phyloP scores from a whole-genome alignment of 2,888 invertebrate genomes.

The Endotricha flammealis region DNA sequence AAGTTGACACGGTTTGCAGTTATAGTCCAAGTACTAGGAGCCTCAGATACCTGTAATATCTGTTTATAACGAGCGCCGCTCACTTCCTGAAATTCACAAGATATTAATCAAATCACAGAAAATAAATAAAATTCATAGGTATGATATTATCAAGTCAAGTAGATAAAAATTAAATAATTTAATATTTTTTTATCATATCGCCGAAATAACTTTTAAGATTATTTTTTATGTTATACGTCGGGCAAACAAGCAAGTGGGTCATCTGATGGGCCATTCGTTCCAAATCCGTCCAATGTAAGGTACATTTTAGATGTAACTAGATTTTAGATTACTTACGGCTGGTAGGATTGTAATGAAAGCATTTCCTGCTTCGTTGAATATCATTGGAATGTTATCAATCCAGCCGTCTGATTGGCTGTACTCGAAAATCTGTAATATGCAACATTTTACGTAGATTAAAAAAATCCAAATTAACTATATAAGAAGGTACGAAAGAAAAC shows the following conservation, averaged over 20 bases:
- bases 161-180: background rate
- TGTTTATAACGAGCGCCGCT: conserved; percentile 81
- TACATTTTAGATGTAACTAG: too few species aligned
- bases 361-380: conserved; percentile 82
- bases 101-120: too few species aligned
- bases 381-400: conserved; percentile 88
- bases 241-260: too few species aligned
- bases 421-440: conserved; percentile 63
- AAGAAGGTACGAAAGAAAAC: background rate
- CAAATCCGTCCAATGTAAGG: too few species aligned
- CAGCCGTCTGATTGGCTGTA: conserved; percentile 80
- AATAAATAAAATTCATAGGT: too few species aligned
- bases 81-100: conserved; percentile 58
- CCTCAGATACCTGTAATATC: conserved; percentile 76
- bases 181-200: conserved; percentile 1
- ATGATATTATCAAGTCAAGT: too few species aligned
- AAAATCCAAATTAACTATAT: background rate
- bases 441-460: too few species aligned
- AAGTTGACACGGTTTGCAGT: conserved; percentile 52
- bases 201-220: background rate
- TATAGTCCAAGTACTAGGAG: conserved; percentile 35
- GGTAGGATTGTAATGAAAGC: conserved; percentile 86
- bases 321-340: conserved; percentile 70
- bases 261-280: too few species aligned
- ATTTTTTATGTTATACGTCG: too few species aligned